Percentiles rank a stretch among this genome's conserved stretches.
Evolutionary conservation across 2,888 invertebrate species (phyloP).

Genomic region (Scelioninae gen. 1): DNA sequence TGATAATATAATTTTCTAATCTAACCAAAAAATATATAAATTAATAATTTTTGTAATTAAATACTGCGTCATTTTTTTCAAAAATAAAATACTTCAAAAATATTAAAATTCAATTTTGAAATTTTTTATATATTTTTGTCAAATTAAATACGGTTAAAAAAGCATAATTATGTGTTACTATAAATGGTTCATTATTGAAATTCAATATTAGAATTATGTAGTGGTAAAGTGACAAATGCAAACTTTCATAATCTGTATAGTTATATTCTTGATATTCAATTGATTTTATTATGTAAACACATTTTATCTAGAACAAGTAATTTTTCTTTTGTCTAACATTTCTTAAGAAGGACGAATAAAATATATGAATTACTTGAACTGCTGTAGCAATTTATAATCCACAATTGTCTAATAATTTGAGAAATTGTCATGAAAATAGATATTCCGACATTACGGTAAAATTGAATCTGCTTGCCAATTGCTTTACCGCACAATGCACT

Average conservation of each 20-base stretch:
- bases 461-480: conserved; percentile 43
- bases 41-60: too few relatives aligned
- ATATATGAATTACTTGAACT: conserved; percentile 1
- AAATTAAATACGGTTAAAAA: too few relatives aligned
- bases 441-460: conserved; percentile 43
- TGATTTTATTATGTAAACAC: background rate
- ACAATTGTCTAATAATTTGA: conserved; percentile 40
- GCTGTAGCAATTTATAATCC: conserved; percentile 14
- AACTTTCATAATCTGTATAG: background rate
- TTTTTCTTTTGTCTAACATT: background rate
- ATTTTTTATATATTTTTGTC: too few relatives aligned
- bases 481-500: conserved; percentile 15
- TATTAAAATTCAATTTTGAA: too few relatives aligned
- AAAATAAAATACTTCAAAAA: too few relatives aligned
- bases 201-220: background rate
- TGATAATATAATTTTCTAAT: too few relatives aligned
- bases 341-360: background rate
- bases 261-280: background rate
- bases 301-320: background rate
- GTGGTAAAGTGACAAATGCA: background rate
- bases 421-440: conserved; percentile 43
- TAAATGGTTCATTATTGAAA: too few relatives aligned
- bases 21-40: too few relatives aligned
- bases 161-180: too few relatives aligned
- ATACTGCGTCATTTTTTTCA: too few relatives aligned